A percentile compares a stretch with the other conserved stretches of the same genome.
phyloP scores from a whole-genome alignment of 2,888 invertebrate genomes.

The Phragmatobia fuliginosa region DNA sequence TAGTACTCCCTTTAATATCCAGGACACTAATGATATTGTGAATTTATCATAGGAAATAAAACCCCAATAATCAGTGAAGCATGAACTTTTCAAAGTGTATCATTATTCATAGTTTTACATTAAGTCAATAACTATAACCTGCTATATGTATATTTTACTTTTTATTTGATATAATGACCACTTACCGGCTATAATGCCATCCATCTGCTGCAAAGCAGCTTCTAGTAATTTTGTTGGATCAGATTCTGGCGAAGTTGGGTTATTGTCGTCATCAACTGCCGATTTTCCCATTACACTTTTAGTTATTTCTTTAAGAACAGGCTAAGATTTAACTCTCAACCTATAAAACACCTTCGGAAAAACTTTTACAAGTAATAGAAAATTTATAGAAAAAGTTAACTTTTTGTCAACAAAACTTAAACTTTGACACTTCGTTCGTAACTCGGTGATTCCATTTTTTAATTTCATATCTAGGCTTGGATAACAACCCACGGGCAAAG shows the following conservation, averaged over 20 bases:
- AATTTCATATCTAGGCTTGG: not conserved
- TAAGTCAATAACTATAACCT: not conserved
- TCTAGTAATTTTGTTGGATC: slow-evolving; percentile 95
- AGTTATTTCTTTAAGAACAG: slow-evolving; percentile 18
- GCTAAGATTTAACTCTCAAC: slow-evolving; percentile 25
- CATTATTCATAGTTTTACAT: slow-evolving; percentile 7
- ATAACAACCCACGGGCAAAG: not conserved
- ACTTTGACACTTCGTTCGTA: slow-evolving; percentile 55
- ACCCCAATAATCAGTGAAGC: slow-evolving; percentile 65
- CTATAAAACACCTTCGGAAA: slow-evolving; percentile 21
- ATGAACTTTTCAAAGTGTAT: slow-evolving; percentile 52
- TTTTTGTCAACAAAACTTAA: slow-evolving; percentile 80
- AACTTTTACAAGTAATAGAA: slow-evolving; percentile 45
- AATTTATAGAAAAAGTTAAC: slow-evolving; percentile 61
- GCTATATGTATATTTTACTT: not conserved
- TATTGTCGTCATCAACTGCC: slow-evolving; percentile 82
- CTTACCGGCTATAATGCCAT: slow-evolving; percentile 94
- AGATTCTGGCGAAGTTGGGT: slow-evolving; percentile 88
- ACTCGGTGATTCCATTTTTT: not conserved
- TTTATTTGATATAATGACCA: slow-evolving; percentile 11
- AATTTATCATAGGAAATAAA: slow-evolving; percentile 48
- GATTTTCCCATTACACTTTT: slow-evolving; percentile 79
- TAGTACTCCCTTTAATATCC: not conserved
- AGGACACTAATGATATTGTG: not conserved
- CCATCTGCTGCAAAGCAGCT: slow-evolving; percentile 95